Conservation (phyloP, 2,797 vertebrate species). For the Sebastes matsubarae region DNA sequence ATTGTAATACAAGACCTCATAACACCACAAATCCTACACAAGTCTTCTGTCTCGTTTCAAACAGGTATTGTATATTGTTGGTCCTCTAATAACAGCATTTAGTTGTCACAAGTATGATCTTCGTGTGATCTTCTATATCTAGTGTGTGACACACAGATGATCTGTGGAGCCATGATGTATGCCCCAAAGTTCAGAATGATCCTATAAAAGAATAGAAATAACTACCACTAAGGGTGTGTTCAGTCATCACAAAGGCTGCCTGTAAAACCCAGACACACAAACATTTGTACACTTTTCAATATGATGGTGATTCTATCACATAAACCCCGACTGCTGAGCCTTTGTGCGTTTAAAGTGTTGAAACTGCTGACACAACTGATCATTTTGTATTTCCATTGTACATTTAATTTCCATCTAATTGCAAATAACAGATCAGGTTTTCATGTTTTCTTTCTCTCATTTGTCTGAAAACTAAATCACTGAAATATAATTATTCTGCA, state of each 20-base stretch:
- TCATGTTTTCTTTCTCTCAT: slow-evolving; percentile 1
- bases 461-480: slow-evolving; percentile 27
- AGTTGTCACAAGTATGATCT: neutral
- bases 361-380: neutral
- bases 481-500: slow-evolving; percentile 43
- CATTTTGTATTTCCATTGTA: neutral
- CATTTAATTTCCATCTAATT: neutral
- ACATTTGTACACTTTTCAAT: neutral
- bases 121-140: neutral
- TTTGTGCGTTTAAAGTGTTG: neutral
- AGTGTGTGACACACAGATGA: neutral
- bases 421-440: neutral
- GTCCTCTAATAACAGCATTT: neutral
- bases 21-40: neutral
- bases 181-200: neutral
- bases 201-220: neutral
- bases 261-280: neutral
- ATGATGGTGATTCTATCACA: neutral
- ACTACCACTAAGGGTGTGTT: neutral
- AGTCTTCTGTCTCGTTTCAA: neutral
- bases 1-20: neutral
- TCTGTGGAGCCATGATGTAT: neutral
- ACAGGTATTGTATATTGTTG: neutral
- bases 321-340: slow-evolving; percentile 23
- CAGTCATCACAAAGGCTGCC: neutral